Evolutionary conservation across 2,113 vertebrate genomes (phyloP).

Genomic region (Carassius gibelio): DNA sequence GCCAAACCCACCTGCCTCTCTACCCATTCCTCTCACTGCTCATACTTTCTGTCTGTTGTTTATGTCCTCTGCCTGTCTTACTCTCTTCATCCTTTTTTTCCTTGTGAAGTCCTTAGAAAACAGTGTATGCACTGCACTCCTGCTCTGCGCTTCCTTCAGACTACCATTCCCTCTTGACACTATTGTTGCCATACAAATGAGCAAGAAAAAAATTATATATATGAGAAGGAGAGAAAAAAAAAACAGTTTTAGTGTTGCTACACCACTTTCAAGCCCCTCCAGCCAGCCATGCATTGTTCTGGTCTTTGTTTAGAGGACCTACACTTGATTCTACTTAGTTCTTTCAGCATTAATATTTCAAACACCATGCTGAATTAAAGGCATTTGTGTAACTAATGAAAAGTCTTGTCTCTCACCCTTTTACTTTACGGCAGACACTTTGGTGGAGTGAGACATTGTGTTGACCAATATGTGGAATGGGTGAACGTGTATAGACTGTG

Average conservation of each 20-base stretch:
- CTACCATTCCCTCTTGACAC: slow-evolving; percentile 16
- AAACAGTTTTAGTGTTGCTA: neutral
- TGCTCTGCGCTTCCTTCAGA: neutral
- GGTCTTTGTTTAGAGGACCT: slow-evolving; percentile 23
- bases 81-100: neutral
- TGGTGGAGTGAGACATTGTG: slow-evolving; percentile 9
- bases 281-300: slow-evolving; percentile 10
- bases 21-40: slow-evolving; percentile 16
- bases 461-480: slow-evolving; percentile 19
- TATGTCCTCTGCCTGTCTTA: neutral
- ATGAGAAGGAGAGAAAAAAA: neutral
- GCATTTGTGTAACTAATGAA: slow-evolving; percentile 26
- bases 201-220: slow-evolving; percentile 5
- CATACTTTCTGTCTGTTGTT: slow-evolving; percentile 17
- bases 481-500: slow-evolving; percentile 21
- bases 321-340: neutral
- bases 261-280: neutral
- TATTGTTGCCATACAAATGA: neutral
- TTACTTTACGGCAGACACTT: slow-evolving; percentile 11
- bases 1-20: slow-evolving; percentile 24
- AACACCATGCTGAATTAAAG: neutral
- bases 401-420: neutral
- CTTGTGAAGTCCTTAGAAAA: slow-evolving; percentile 20
- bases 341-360: slow-evolving; percentile 27
- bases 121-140: slow-evolving; percentile 18